A percentile compares a stretch with the other conserved stretches of the same genome.
phyloP scores from a whole-genome alignment of 1,140 invertebrate genomes.

The Yoshiicerus persimilis region DNA sequence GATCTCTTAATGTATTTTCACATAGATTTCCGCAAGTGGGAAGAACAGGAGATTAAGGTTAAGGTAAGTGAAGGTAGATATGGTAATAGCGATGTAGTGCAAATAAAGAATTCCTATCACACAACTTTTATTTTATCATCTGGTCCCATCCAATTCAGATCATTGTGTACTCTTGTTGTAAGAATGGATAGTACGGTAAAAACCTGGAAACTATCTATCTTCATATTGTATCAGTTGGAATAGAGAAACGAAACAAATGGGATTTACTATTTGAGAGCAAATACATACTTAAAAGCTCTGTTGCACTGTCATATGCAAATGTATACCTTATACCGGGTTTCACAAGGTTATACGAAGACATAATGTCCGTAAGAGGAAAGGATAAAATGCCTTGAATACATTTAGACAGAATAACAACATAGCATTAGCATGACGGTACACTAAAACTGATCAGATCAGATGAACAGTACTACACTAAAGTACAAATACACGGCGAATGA shows the following conservation, averaged over 20 bases:
- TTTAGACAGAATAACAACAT: not conserved
- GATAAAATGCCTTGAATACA: not conserved
- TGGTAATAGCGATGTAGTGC: not conserved
- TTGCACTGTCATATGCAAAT: not conserved
- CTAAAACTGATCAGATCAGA: not conserved
- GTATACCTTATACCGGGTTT: not conserved
- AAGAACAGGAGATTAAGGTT: not conserved
- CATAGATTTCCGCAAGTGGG: not conserved
- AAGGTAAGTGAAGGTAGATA: not conserved
- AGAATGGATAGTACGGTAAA: not conserved
- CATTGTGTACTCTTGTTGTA: not conserved
- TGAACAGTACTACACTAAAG: not conserved
- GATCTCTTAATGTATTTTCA: not conserved
- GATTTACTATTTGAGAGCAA: not conserved
- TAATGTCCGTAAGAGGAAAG: not conserved
- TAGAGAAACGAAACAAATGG: not conserved
- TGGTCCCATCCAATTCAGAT: constrained; percentile 1
- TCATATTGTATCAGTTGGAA: not conserved
- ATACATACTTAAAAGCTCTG: not conserved
- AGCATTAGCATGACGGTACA: constrained; percentile 6
- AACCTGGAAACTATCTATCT: not conserved
- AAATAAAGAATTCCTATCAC: not conserved
- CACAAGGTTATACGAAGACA: not conserved
- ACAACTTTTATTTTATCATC: not conserved
- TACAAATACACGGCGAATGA: not conserved